Evolutionary conservation across 2,888 invertebrate species (phyloP).

Genomic region (Argynnis bischoffii): DNA sequence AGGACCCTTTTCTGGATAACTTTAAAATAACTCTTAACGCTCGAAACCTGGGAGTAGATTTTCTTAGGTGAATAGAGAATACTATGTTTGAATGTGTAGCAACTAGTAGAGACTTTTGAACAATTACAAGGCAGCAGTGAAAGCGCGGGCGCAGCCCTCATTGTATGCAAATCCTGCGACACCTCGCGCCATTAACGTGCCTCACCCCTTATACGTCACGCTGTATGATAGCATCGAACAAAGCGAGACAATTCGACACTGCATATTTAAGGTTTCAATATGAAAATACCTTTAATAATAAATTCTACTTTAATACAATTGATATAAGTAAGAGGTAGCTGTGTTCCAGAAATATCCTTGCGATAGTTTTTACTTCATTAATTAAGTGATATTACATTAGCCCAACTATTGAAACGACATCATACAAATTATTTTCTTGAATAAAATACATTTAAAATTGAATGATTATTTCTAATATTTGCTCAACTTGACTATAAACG

Average conservation of each 20-base stretch:
- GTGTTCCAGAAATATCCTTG: neutral
- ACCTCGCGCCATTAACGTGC: conserved; percentile 39
- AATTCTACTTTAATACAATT: neutral
- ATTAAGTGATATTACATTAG: too few relatives aligned
- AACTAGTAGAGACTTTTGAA: conserved; percentile 2
- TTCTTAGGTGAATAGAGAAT: neutral
- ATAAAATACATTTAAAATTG: too few relatives aligned
- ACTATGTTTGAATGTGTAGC: neutral
- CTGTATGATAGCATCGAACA: conserved; percentile 24
- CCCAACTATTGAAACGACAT: too few relatives aligned
- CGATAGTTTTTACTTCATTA: neutral
- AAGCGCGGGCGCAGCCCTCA: conserved; percentile 41
- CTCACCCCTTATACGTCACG: conserved; percentile 32
- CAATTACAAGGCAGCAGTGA: conserved; percentile 25
- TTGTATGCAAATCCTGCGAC: conserved; percentile 58
- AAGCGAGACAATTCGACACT: conserved; percentile 15
- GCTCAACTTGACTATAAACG: too few relatives aligned
- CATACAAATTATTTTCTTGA: too few relatives aligned
- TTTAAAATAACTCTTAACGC: too few relatives aligned
- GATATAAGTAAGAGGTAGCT: neutral
- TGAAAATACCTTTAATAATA: neutral
- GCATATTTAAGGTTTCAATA: conserved; percentile 11
- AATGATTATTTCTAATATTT: too few relatives aligned
- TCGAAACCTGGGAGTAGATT: too few relatives aligned
- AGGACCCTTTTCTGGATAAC: too few relatives aligned